Base-by-base conservation (phyloP, 2,113 vertebrate species). In the Herpailurus yagouaroundi region DNA sequence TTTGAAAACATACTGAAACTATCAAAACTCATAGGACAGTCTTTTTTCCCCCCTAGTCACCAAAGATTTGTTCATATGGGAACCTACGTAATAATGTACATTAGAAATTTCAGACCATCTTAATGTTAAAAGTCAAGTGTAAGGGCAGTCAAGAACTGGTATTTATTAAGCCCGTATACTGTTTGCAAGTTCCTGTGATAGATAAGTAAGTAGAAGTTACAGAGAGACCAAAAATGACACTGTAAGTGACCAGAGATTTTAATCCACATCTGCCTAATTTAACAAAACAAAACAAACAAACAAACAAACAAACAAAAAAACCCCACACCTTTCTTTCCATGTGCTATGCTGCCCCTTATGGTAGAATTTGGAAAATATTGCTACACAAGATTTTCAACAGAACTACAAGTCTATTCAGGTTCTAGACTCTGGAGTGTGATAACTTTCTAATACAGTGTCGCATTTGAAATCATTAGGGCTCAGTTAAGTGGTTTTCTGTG, bases 271-370 rank as follows among this genome's bases (percentile, higher is more conserved):
- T 92, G 90, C 57, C n/a, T 68, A 45, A 29, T 85, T 84, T 57
- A 0, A 66, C 18, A 36, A n/a, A 69, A 18, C 55, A 15, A 68
- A 68, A 33, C 18, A 69, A 69, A n/a, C 18, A 73, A 73, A 57
- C 52, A 55, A 55, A 55, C 55, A 55, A 55, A 55, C 6, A 64
- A 27, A 27, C 31, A 38, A 79, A 94, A 76, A 52, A 27, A 1
- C 3, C n/a, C 45, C 45, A 45, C 45, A 57, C 18, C 41, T 48
- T 90, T 88, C 77, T 95, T 95, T 95, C 33, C 18, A 11, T 73
- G 71, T 94, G 50, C 81, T 95, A 21, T 97, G 96, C 97, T 98
- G 95, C 96, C 94, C 92, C 79, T 84, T 96, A 4, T 81, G 68
- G 95, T 88, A 81, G 87, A 87, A 88, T 91, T 83, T 85, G 29